phyloP scores from a whole-genome alignment of 37 sponge, comb jelly and placozoan genomes.

The Chondrilla cf. caribensis region DNA sequence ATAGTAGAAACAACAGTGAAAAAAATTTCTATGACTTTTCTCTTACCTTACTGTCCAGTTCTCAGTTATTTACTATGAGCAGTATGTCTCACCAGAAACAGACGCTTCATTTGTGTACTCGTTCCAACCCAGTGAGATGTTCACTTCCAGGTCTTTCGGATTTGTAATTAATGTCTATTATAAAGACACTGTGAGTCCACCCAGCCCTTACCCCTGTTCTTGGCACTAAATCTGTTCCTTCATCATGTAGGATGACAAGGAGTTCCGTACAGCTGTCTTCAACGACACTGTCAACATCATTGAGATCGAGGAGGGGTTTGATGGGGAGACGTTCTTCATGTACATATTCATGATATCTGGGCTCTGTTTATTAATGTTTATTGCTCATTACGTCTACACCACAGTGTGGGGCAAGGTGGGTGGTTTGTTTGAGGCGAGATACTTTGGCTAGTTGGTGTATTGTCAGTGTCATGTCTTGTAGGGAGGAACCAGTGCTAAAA shows the following conservation, averaged over 20 bases:
- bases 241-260: slow-evolving; percentile 61
- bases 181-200: slow-evolving; percentile 56
- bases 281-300: slow-evolving; percentile 91
- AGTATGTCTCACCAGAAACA: slow-evolving; percentile 55
- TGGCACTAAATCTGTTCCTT: too few relatives aligned
- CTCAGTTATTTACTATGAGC: slow-evolving; percentile 34
- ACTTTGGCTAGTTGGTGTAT: too few relatives aligned
- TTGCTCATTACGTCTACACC: slow-evolving; percentile 82
- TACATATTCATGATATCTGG: slow-evolving; percentile 91
- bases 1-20: slow-evolving; percentile 24
- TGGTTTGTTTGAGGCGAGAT: background rate
- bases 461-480: background rate
- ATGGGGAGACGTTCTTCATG: slow-evolving; percentile 95
- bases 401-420: slow-evolving; percentile 63
- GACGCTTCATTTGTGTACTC: slow-evolving; percentile 72
- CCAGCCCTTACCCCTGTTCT: too few relatives aligned
- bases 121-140: slow-evolving; percentile 73
- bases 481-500: background rate
- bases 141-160: slow-evolving; percentile 76
- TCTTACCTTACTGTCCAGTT: background rate
- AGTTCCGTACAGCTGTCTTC: slow-evolving; percentile 87
- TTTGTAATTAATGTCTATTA: slow-evolving; percentile 68
- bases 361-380: slow-evolving; percentile 73
- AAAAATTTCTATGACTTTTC: slow-evolving; percentile 5
- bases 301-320: slow-evolving; percentile 90